These are phyloP conservation scores for Hyphantria cunea DNA, from an alignment of 1,140 invertebrate species.

Conservation along the genomic window DNA sequence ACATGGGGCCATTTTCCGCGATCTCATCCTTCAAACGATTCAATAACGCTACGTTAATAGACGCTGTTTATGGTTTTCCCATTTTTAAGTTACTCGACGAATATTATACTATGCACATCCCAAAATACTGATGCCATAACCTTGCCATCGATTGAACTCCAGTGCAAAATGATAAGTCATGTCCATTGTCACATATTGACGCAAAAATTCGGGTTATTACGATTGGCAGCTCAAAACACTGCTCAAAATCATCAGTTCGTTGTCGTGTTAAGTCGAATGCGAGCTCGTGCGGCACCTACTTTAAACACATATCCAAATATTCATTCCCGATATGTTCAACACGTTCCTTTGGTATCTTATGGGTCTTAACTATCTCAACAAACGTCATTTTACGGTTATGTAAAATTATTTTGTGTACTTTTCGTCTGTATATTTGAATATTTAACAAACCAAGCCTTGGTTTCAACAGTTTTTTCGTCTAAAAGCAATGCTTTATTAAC, in stretches of 20 bases:
- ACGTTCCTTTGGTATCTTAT: too few species aligned
- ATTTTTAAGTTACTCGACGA: background rate
- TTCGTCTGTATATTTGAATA: too few species aligned
- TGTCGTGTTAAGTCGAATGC: constrained; percentile 25
- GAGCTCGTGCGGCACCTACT: constrained; percentile 20
- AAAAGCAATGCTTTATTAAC: too few species aligned
- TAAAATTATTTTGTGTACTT: too few species aligned
- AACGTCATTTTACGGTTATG: too few species aligned
- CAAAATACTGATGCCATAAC: background rate
- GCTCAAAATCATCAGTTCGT: constrained; percentile 26
- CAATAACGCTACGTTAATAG: constrained; percentile 11
- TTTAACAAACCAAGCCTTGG: too few species aligned
- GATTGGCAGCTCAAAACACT: constrained; percentile 9
- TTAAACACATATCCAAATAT: constrained; percentile 17
- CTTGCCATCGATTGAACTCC: constrained; percentile 23
- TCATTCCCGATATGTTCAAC: constrained; percentile 19
- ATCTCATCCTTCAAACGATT: background rate
- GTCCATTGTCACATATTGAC: constrained; percentile 22
- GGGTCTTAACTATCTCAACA: too few species aligned
- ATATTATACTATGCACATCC: background rate
- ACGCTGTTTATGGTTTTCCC: background rate
- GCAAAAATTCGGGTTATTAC: constrained; percentile 10
- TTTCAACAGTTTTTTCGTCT: too few species aligned
- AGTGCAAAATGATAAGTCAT: constrained; percentile 23
- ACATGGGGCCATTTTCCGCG: background rate